Percentiles rank a stretch among this genome's conserved stretches.
Conservation (phyloP, 2,888 invertebrate genomes). For the Epirrita christyi region DNA sequence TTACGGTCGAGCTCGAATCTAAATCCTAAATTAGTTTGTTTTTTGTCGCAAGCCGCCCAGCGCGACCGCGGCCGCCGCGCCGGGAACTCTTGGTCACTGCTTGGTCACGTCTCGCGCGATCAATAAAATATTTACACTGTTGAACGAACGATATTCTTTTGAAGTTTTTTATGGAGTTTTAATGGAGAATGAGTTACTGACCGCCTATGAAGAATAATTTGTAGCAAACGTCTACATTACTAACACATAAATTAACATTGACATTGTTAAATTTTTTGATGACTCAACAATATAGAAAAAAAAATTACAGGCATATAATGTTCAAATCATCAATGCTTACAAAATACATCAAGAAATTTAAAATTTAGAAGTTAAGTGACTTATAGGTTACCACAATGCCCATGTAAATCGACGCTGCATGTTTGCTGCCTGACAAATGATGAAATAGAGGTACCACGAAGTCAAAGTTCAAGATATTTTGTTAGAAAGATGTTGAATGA, state of each 20-base stretch:
- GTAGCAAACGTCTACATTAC: conserved; percentile 21
- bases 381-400: conserved; percentile 50
- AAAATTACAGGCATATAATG: not conserved
- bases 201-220: conserved; percentile 29
- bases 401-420: conserved; percentile 55
- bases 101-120: conserved; percentile 62
- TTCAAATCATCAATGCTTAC: not conserved
- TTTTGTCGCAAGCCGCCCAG: conserved; percentile 65
- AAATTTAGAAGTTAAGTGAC: conserved; percentile 45
- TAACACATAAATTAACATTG: conserved; percentile 17
- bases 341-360: not conserved
- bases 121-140: conserved; percentile 48
- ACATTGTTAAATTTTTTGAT: conserved; percentile 16
- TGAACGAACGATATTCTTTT: conserved; percentile 33
- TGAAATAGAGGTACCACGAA: conserved; percentile 51
- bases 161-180: conserved; percentile 21
- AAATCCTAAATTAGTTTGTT: conserved; percentile 78
- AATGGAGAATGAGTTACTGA: conserved; percentile 31
- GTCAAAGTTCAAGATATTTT: conserved; percentile 56
- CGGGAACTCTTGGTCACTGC: conserved; percentile 65
- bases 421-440: conserved; percentile 64
- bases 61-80: too few relatives aligned
- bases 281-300: conserved; percentile 2
- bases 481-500: conserved; percentile 44
- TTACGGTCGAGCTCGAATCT: conserved; percentile 69